These are phyloP conservation scores for Erinaceus europaeus DNA, from an alignment of 2,113 vertebrate genomes.

Conservation along the genomic window DNA sequence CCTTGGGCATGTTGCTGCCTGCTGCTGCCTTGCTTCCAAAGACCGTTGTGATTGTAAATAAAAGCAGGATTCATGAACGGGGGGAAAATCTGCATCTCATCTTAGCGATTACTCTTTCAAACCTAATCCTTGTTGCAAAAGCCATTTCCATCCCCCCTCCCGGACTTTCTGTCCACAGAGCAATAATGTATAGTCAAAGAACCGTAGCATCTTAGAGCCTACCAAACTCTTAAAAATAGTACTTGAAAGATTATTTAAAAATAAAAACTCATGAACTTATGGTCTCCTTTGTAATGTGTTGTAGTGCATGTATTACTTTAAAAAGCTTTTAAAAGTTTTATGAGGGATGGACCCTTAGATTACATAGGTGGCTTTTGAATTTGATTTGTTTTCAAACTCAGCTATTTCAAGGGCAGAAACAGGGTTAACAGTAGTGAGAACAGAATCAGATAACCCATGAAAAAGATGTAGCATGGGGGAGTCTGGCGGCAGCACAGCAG, in stretches of 20 bases:
- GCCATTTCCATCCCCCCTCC: not conserved
- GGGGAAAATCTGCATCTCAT: conserved; percentile 29
- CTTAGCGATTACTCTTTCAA: conserved; percentile 43
- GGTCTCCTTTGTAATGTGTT: not conserved
- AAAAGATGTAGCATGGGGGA: not conserved
- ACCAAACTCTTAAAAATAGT: not conserved
- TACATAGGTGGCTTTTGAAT: not conserved
- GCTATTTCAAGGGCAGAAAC: not conserved
- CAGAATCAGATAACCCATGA: not conserved
- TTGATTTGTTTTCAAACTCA: not conserved
- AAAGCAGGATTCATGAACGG: conserved; percentile 7
- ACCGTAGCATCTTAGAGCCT: not conserved
- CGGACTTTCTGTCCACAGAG: conserved; percentile 17
- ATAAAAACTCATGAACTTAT: not conserved
- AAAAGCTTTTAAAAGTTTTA: not conserved
- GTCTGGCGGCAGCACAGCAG: no score
- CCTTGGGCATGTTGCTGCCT: conserved; percentile 17
- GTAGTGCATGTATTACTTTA: not conserved
- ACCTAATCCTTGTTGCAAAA: not conserved
- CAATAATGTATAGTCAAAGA: not conserved
- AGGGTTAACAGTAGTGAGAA: not conserved
- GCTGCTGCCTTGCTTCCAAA: conserved; percentile 38
- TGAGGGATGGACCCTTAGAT: not conserved
- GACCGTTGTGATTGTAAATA: conserved; percentile 16
- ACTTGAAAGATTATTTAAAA: conserved; percentile 23